A percentile compares a stretch with the other conserved stretches of the same genome.
phyloP scores from a whole-genome alignment of 2,113 vertebrate genomes.

The Ascaphus truei region DNA sequence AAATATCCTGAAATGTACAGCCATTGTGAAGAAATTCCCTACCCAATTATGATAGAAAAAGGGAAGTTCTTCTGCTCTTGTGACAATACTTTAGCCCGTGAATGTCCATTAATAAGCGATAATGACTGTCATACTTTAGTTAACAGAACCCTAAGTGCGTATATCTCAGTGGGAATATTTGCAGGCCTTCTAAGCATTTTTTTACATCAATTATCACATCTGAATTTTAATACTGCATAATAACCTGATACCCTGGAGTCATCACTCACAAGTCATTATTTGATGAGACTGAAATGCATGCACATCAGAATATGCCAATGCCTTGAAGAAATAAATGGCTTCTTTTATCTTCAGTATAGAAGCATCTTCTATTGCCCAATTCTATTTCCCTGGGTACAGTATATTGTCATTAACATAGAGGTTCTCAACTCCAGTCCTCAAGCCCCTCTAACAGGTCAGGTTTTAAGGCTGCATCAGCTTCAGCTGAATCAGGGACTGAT shows the following conservation, averaged over 20 bases:
- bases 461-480: too few species aligned
- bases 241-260: slow-evolving; percentile 4
- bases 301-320: not conserved
- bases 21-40: too few species aligned
- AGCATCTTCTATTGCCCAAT: too few species aligned
- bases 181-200: slow-evolving; percentile 14
- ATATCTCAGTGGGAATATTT: slow-evolving; percentile 6
- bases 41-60: not conserved
- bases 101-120: slow-evolving; percentile 1
- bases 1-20: not conserved
- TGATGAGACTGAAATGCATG: not conserved
- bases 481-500: too few species aligned
- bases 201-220: slow-evolving; percentile 26
- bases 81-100: not conserved
- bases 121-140: slow-evolving; percentile 7
- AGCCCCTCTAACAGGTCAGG: too few species aligned
- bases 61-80: not conserved
- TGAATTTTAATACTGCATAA: slow-evolving; percentile 31
- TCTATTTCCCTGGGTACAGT: too few species aligned
- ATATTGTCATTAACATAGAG: too few species aligned
- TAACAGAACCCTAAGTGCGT: not conserved
- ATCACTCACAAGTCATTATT: slow-evolving; percentile 17
- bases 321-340: too few species aligned
- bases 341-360: too few species aligned
- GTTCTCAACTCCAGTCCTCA: too few species aligned